A percentile compares a stretch with the other conserved stretches of the same genome.
Evolutionary conservation across 2,888 invertebrate species (phyloP).

Genomic region (Limnephilus auricula): DNA sequence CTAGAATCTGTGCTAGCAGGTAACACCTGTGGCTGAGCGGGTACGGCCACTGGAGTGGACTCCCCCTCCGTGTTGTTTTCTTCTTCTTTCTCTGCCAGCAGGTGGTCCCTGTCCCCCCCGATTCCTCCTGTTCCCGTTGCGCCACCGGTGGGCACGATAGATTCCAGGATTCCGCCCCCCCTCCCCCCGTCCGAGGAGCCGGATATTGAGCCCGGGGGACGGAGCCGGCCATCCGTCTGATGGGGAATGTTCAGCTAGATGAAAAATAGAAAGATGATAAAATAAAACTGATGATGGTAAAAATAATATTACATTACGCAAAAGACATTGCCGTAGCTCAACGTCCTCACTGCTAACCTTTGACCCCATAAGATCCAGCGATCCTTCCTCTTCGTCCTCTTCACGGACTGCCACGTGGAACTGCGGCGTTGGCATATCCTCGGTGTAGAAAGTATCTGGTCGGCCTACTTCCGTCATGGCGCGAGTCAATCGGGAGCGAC

Average conservation of each 20-base stretch:
- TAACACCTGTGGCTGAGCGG: slow-evolving; percentile 49
- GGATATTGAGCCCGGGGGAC: slow-evolving; percentile 60
- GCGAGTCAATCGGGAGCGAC: slow-evolving; percentile 76
- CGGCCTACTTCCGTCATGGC: slow-evolving; percentile 81
- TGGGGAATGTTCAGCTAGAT: slow-evolving; percentile 57
- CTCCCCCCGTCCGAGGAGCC: slow-evolving; percentile 61
- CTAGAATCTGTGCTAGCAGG: slow-evolving; percentile 59
- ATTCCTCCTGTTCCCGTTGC: background rate
- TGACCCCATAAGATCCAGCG: slow-evolving; percentile 46
- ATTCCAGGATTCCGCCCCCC: slow-evolving; percentile 22
- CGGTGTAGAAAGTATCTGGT: slow-evolving; percentile 79
- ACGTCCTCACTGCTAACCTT: slow-evolving; percentile 35
- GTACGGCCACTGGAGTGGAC: slow-evolving; percentile 45
- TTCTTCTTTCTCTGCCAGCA: slow-evolving; percentile 3
- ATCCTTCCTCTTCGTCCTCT: slow-evolving; percentile 78
- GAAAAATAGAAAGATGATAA: background rate
- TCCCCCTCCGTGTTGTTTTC: slow-evolving; percentile 44
- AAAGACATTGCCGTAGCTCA: background rate
- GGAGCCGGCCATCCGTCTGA: slow-evolving; percentile 43
- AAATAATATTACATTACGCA: background rate
- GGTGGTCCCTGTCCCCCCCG: background rate
- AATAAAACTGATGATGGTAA: too few species aligned
- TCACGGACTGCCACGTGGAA: slow-evolving; percentile 84
- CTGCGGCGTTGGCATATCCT: slow-evolving; percentile 76
- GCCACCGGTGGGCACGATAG: background rate